phyloP scores from a whole-genome alignment of 2,888 invertebrate genomes.

The Neoaliturus tenellus region DNA sequence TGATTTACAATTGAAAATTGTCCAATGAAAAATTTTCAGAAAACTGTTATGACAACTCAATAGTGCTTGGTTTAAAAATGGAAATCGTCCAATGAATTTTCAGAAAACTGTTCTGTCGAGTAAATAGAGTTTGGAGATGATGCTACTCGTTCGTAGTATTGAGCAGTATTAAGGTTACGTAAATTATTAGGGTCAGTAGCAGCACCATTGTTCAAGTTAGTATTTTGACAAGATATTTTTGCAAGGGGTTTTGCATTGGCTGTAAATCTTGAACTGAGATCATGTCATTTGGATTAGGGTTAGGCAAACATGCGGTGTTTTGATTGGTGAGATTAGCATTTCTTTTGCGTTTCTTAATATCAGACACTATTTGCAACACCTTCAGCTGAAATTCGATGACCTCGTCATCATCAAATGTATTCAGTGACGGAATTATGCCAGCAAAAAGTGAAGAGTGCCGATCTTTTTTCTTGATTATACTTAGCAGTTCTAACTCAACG shows the following conservation, averaged over 20 bases:
- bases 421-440: conserved; percentile 51
- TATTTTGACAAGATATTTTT: not conserved
- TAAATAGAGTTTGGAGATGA: conserved; percentile 43
- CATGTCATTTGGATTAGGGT: conserved; percentile 33
- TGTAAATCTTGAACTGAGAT: conserved; percentile 32
- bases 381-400: conserved; percentile 53
- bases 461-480: conserved; percentile 50
- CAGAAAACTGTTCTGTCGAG: conserved; percentile 37
- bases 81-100: conserved; percentile 19
- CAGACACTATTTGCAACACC: conserved; percentile 46
- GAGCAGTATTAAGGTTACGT: conserved; percentile 32
- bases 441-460: conserved; percentile 57
- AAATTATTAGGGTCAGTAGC: too few relatives aligned
- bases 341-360: conserved; percentile 46
- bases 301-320: conserved; percentile 36
- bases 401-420: conserved; percentile 56
- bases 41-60: conserved; percentile 31
- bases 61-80: conserved; percentile 44
- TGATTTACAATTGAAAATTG: not conserved
- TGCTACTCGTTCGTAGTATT: conserved; percentile 35
- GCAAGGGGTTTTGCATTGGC: conserved; percentile 29
- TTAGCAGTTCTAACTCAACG: conserved; percentile 33
- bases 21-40: conserved; percentile 24
- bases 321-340: conserved; percentile 29
- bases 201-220: conserved; percentile 22